Conservation (phyloP, 2,797 vertebrate genomes). For the Scolopax rusticola region DNA sequence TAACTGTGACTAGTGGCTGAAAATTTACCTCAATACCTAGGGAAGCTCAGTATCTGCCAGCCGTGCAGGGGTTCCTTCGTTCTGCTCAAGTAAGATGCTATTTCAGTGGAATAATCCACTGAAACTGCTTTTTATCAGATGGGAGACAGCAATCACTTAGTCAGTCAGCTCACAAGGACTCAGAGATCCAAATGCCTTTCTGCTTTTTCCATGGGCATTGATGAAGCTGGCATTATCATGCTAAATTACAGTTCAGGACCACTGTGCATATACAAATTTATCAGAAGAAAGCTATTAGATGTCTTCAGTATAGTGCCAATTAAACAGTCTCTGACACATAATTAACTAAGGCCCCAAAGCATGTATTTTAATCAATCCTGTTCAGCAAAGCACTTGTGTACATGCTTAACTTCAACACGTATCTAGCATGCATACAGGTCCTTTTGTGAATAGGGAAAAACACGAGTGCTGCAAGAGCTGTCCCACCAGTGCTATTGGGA, state of each 20-base stretch:
- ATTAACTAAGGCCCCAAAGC: slow-evolving; percentile 54
- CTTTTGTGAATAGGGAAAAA: background rate
- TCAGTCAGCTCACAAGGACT: background rate
- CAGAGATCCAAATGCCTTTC: background rate
- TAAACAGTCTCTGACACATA: slow-evolving; percentile 32
- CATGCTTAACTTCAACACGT: background rate
- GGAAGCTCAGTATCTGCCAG: background rate
- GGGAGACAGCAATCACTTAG: background rate
- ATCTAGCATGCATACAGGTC: background rate
- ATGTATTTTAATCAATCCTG: slow-evolving; percentile 42
- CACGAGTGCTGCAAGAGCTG: background rate
- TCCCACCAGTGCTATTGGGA: background rate
- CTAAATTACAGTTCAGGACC: slow-evolving; percentile 5
- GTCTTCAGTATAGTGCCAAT: background rate
- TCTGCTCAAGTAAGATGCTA: background rate
- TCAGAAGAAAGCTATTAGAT: slow-evolving; percentile 10
- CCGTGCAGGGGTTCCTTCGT: background rate
- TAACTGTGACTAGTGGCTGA: background rate
- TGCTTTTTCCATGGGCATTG: background rate
- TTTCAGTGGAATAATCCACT: background rate
- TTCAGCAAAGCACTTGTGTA: slow-evolving; percentile 17
- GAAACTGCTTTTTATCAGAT: background rate
- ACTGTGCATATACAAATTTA: background rate
- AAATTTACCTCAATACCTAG: background rate
- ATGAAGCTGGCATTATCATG: slow-evolving; percentile 17